These are phyloP conservation scores for Platygyra sinensis DNA, from an alignment of 64 coral and sea anemone species.

Conservation along the genomic window DNA sequence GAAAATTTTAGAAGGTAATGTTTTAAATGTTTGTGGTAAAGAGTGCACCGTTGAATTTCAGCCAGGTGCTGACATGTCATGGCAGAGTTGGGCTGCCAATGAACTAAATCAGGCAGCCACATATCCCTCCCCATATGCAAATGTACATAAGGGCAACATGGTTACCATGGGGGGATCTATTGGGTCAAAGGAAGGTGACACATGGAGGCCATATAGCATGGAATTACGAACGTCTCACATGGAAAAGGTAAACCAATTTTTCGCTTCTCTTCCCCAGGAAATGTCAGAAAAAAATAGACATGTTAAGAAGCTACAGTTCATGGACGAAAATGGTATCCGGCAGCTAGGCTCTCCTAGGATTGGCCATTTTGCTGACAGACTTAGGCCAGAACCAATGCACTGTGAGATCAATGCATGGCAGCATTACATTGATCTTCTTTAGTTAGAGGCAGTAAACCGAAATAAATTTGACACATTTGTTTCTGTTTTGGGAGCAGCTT, in stretches of 20 bases:
- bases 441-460: conserved; percentile 22
- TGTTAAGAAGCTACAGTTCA: conserved; percentile 4
- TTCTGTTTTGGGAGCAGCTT: conserved; percentile 36
- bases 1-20: not conserved
- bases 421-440: conserved; percentile 33
- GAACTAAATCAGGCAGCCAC: conserved; percentile 37
- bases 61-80: conserved; percentile 34
- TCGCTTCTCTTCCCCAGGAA: not conserved
- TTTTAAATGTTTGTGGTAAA: conserved; percentile 20
- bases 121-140: conserved; percentile 39
- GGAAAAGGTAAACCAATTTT: conserved; percentile 3
- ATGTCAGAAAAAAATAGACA: conserved; percentile 32
- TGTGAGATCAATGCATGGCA: conserved; percentile 71
- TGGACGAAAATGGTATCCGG: conserved; percentile 63
- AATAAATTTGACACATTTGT: conserved; percentile 25
- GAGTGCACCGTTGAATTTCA: conserved; percentile 46
- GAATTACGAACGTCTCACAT: conserved; percentile 3
- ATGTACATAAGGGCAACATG: conserved; percentile 26
- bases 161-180: conserved; percentile 40
- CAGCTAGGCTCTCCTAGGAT: conserved; percentile 54
- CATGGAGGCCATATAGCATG: conserved; percentile 52
- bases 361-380: conserved; percentile 44
- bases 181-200: conserved; percentile 17
- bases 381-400: conserved; percentile 51
- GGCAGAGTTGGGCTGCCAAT: conserved; percentile 51